Percentiles rank a stretch among this genome's conserved stretches.
phyloP scores from a whole-genome alignment of 2,797 vertebrate genomes.

The Artibeus jamaicensis region DNA sequence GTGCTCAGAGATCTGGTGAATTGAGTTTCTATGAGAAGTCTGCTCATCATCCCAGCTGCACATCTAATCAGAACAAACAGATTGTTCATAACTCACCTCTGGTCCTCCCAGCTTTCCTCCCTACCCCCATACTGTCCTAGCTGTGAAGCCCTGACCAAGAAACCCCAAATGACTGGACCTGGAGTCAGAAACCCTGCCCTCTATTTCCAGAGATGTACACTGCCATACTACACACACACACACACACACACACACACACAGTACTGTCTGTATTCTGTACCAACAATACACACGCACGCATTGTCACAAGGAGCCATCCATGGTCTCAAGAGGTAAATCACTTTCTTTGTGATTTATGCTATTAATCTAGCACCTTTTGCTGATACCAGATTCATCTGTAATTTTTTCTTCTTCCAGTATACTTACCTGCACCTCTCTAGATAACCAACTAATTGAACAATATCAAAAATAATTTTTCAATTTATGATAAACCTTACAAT shows the following conservation, averaged over 20 bases:
- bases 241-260: neutral
- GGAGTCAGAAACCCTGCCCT: neutral
- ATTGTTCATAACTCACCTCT: slow-evolving; percentile 27
- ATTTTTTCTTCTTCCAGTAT: neutral
- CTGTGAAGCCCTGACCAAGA: neutral
- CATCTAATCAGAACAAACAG: slow-evolving; percentile 62
- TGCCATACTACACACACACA: neutral
- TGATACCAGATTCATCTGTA: slow-evolving; percentile 5
- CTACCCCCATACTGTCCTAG: neutral
- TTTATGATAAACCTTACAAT: slow-evolving; percentile 72
- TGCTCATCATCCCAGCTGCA: slow-evolving; percentile 53
- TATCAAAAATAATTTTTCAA: slow-evolving; percentile 60
- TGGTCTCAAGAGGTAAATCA: neutral
- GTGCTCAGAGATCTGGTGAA: slow-evolving; percentile 57
- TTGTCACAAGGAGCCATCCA: neutral
- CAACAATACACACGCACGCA: neutral
- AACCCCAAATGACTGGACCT: neutral
- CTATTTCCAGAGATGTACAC: neutral
- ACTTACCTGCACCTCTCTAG: slow-evolving; percentile 21
- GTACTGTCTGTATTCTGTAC: neutral
- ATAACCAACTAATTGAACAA: slow-evolving; percentile 52
- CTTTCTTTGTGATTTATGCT: neutral
- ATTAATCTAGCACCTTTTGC: slow-evolving; percentile 3
- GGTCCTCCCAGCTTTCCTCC: neutral
- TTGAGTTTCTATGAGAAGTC: slow-evolving; percentile 52